Evolutionary conservation across 35 echinoderm and acorn worm genomes (phyloP).

Genomic region (Apostichopus parvimensis): DNA sequence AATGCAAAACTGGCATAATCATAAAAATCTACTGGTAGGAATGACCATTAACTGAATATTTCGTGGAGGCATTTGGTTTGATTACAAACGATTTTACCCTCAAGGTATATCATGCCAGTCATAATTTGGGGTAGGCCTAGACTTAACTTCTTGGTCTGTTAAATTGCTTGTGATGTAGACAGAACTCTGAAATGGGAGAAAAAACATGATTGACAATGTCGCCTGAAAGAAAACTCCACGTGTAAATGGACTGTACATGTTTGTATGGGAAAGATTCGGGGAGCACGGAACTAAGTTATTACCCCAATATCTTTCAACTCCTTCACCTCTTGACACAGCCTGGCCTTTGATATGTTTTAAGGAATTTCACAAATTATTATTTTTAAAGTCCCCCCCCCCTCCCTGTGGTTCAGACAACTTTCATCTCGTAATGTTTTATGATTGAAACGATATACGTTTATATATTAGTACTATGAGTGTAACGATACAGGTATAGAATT

Average conservation of each 20-base stretch:
- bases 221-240: slow-evolving; percentile 23
- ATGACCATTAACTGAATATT: background rate
- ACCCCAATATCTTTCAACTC: no score
- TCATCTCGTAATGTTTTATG: no score
- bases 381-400: no score
- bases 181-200: background rate
- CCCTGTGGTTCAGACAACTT: no score
- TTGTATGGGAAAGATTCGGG: background rate
- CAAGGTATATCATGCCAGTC: background rate
- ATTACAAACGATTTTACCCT: background rate
- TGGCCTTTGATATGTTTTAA: no score
- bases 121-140: background rate
- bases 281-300: no score
- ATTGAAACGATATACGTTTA: no score
- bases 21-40: background rate
- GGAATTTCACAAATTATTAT: no score
- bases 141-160: background rate
- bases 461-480: no score
- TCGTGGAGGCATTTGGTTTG: slow-evolving; percentile 4
- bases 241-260: background rate
- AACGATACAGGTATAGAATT: no score
- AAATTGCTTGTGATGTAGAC: background rate
- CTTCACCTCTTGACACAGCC: no score
- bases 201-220: slow-evolving; percentile 16
- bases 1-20: slow-evolving; percentile 5